phyloP scores from a whole-genome alignment of 2,113 vertebrate genomes.

The Scomber japonicus region DNA sequence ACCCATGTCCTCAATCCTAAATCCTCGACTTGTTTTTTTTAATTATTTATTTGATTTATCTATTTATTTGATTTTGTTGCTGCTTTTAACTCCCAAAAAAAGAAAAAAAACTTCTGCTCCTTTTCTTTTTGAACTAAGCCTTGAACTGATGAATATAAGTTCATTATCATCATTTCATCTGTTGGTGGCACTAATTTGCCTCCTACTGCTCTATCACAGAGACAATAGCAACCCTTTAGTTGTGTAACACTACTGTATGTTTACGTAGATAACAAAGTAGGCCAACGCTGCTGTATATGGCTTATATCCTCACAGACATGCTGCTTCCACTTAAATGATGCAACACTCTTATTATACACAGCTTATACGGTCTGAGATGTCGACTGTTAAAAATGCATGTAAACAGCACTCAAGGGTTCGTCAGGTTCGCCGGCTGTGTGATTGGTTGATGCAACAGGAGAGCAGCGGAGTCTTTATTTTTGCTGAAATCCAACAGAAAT shows the following conservation, averaged over 20 bases:
- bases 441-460: constrained; percentile 73
- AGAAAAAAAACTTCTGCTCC: no score
- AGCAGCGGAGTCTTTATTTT: constrained; percentile 60
- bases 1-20: no score
- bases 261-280: constrained; percentile 58
- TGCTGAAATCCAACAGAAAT: constrained; percentile 72
- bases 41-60: no score
- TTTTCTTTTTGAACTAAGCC: background rate
- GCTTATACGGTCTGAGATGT: constrained; percentile 46
- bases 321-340: constrained; percentile 57
- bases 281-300: constrained; percentile 44
- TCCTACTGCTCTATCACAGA: background rate
- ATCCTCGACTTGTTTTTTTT: no score
- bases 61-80: no score
- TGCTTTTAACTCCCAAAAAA: no score
- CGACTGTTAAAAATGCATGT: constrained; percentile 58
- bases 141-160: background rate
- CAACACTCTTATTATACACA: constrained; percentile 57
- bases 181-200: constrained; percentile 1
- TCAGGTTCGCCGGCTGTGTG: constrained; percentile 39
- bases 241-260: background rate
- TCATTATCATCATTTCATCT: background rate
- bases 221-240: background rate
- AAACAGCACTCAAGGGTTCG: constrained; percentile 65
- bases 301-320: constrained; percentile 21